Percentiles rank a stretch among this genome's conserved stretches.
Conservation (phyloP, 2,888 invertebrate genomes). For the Noctua janthina region DNA sequence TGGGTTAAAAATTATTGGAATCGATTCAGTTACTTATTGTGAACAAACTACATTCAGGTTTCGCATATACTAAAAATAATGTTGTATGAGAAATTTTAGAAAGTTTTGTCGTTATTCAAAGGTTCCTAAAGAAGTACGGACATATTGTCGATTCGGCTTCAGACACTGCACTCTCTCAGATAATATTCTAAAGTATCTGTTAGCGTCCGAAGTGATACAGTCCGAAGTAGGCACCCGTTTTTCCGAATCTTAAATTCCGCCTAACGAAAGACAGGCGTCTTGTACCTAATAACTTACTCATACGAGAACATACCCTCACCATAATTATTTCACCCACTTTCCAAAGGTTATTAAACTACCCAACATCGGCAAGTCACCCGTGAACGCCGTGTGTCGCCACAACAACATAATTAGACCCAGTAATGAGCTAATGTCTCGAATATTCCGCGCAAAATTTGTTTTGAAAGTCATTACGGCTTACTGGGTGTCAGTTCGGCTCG, state of each 20-base stretch:
- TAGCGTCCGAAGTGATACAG: not conserved
- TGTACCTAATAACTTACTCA: not conserved
- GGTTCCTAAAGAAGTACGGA: not conserved
- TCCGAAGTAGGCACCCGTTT: not conserved
- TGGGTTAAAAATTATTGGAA: too few species aligned
- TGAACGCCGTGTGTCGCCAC: slow-evolving; percentile 51
- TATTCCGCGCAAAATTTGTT: slow-evolving; percentile 68
- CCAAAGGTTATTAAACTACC: slow-evolving; percentile 21
- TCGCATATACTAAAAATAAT: too few species aligned
- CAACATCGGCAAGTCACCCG: not conserved
- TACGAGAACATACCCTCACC: not conserved
- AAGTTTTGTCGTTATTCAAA: not conserved
- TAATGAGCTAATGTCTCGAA: slow-evolving; percentile 68
- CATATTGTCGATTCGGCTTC: not conserved
- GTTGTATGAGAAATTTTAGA: not conserved
- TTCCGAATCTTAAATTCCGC: not conserved
- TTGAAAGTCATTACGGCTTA: slow-evolving; percentile 62
- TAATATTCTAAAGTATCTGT: not conserved
- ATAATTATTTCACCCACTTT: slow-evolving; percentile 13
- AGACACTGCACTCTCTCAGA: not conserved
- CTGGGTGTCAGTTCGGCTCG: slow-evolving; percentile 63
- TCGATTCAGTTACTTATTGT: too few species aligned
- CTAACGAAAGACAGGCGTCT: not conserved
- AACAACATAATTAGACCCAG: slow-evolving; percentile 67
- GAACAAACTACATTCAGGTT: too few species aligned